Conservation (phyloP, 2,797 vertebrate species). For the Echiichthys vipera region DNA sequence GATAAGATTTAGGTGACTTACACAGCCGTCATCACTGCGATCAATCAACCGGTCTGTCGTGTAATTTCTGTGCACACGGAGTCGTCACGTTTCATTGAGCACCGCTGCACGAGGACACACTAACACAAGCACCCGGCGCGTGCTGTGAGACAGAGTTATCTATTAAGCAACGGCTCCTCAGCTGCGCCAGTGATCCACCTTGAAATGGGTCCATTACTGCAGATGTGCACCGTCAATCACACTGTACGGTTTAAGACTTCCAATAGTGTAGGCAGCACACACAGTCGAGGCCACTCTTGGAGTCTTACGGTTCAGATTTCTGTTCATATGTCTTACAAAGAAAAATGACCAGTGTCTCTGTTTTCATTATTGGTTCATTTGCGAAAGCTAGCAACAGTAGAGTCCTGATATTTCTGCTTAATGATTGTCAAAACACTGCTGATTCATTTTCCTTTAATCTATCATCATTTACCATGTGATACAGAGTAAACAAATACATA, state of each 20-base stretch:
- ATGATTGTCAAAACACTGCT: too few relatives aligned
- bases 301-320: not conserved
- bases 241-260: not conserved
- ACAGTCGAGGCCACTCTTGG: not conserved
- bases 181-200: not conserved
- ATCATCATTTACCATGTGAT: not conserved
- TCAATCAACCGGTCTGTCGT: constrained; percentile 44
- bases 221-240: not conserved
- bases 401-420: too few relatives aligned
- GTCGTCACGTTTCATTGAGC: constrained; percentile 52
- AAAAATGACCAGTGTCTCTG: not conserved
- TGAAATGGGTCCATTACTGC: not conserved
- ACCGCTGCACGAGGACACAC: constrained; percentile 18
- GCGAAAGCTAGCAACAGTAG: too few relatives aligned
- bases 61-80: constrained; percentile 47
- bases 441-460: not conserved
- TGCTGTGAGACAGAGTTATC: constrained; percentile 17
- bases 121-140: not conserved
- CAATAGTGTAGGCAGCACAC: not conserved
- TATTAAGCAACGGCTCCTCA: constrained; percentile 6
- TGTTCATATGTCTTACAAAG: too few relatives aligned
- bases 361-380: not conserved
- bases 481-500: too few relatives aligned
- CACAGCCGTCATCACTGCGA: constrained; percentile 45
- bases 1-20: constrained; percentile 41